Conservation (phyloP, 2,797 vertebrate species). For the Xyrichtys novacula region DNA sequence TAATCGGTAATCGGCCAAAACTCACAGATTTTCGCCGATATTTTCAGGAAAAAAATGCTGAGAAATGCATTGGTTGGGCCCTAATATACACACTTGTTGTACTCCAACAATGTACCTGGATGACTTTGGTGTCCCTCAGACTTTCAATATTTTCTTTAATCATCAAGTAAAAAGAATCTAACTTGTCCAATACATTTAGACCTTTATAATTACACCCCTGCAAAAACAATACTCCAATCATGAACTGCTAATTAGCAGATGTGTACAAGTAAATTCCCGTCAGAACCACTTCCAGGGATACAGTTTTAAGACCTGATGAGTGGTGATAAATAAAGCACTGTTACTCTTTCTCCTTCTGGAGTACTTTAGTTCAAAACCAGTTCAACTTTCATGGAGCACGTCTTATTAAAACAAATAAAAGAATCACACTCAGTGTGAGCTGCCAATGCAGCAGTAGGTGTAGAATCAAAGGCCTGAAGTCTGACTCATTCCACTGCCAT, state of each 20-base stretch:
- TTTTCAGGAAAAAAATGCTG: no score
- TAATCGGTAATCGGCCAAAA: no score
- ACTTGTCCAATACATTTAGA: background rate
- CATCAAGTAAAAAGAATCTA: background rate
- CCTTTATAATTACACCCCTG: background rate
- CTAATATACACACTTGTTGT: no score
- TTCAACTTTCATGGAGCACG: background rate
- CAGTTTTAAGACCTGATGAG: background rate
- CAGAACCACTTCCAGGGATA: background rate
- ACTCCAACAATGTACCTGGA: background rate
- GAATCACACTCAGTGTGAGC: constrained; percentile 2
- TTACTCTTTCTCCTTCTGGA: constrained; percentile 3
- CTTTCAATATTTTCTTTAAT: no score
- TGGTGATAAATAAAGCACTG: constrained; percentile 4
- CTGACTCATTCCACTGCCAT: constrained; percentile 60
- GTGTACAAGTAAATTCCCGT: background rate
- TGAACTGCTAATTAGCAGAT: constrained; percentile 2
- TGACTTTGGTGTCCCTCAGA: background rate
- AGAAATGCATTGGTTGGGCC: no score
- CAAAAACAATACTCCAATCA: no score
- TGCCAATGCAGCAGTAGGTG: constrained; percentile 28
- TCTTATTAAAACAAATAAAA: constrained; percentile 29
- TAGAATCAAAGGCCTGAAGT: constrained; percentile 53
- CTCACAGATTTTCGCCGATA: no score
- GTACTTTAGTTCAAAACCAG: constrained; percentile 6